Evolutionary conservation across 30 jellyfish, hydroid and myxozoan genomes (phyloP).

Genomic region (Hydractinia echinata): DNA sequence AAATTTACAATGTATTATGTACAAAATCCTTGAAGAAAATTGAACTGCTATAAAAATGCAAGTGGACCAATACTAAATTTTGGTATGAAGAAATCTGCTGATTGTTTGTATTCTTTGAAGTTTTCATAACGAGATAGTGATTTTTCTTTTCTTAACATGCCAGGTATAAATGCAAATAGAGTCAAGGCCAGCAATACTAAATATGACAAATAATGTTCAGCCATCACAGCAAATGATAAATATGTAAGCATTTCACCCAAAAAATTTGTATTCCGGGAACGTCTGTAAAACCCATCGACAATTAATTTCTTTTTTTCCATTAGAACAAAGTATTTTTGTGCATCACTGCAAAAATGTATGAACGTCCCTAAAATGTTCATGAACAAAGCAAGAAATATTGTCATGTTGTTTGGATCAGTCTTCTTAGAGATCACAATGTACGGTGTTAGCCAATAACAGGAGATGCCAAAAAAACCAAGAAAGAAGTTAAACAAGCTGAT

Average conservation of each 20-base stretch:
- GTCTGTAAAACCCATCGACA: conserved; percentile 55
- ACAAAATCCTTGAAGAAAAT: too few species aligned
- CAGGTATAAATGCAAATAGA: conserved; percentile 46
- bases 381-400: conserved; percentile 35
- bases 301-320: conserved; percentile 50
- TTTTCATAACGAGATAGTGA: conserved; percentile 54
- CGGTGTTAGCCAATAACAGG: conserved; percentile 56
- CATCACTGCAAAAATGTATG: conserved; percentile 58
- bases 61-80: conserved; percentile 4
- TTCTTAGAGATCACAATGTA: conserved; percentile 27
- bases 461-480: conserved; percentile 57
- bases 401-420: conserved; percentile 38
- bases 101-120: conserved; percentile 40
- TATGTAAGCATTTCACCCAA: conserved; percentile 68
- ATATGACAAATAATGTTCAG: conserved; percentile 60
- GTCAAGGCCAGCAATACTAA: conserved; percentile 30
- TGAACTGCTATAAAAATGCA: too few species aligned
- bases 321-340: conserved; percentile 59
- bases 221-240: conserved; percentile 53
- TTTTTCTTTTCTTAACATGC: conserved; percentile 60
- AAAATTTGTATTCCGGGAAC: conserved; percentile 54
- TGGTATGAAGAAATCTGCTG: conserved; percentile 57
- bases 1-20: too few species aligned
- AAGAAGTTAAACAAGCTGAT: conserved; percentile 19
- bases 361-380: conserved; percentile 50